Conservation (phyloP, 2,113 vertebrate species). For the Strix aluco region DNA sequence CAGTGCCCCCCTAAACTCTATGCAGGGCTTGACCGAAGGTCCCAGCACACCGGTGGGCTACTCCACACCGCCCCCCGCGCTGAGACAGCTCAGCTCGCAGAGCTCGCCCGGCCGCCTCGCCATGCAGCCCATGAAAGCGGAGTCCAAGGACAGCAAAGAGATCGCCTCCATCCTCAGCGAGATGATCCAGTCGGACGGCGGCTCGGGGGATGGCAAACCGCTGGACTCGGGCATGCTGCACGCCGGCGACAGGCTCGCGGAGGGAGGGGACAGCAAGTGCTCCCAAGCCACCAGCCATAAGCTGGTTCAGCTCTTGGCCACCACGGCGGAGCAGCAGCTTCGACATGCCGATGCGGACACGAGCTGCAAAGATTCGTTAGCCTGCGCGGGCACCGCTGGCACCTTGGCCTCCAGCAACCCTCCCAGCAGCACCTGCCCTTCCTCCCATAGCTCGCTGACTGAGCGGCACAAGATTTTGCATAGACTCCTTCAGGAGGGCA, state of each 20-base stretch:
- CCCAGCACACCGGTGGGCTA: conserved; percentile 73
- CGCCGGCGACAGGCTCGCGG: conserved; percentile 57
- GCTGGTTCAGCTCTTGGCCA: conserved; percentile 85
- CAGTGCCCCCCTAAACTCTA: conserved; percentile 62
- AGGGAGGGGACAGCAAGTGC: conserved; percentile 72
- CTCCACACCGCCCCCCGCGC: conserved; percentile 78
- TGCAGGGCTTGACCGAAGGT: conserved; percentile 74
- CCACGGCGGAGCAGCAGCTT: conserved; percentile 76
- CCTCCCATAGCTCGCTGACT: conserved; percentile 91
- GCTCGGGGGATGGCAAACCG: conserved; percentile 57
- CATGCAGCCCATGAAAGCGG: conserved; percentile 77
- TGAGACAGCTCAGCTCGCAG: conserved; percentile 80
- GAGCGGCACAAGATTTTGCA: conserved; percentile 95
- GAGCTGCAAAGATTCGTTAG: conserved; percentile 74
- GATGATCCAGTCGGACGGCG: conserved; percentile 70
- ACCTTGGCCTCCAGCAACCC: conserved; percentile 63
- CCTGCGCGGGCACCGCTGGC: conserved; percentile 52
- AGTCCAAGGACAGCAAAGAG: conserved; percentile 79
- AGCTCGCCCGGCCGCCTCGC: conserved; percentile 73
- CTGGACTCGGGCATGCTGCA: conserved; percentile 67
- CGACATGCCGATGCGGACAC: conserved; percentile 69
- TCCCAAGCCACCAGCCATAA: conserved; percentile 79
- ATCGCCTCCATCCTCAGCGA: conserved; percentile 75
- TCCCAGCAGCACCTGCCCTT: conserved; percentile 80
- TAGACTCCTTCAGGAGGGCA: conserved; percentile 92